Base-by-base conservation (phyloP, 2,797 vertebrate genomes). In the Gallirallus australis region DNA sequence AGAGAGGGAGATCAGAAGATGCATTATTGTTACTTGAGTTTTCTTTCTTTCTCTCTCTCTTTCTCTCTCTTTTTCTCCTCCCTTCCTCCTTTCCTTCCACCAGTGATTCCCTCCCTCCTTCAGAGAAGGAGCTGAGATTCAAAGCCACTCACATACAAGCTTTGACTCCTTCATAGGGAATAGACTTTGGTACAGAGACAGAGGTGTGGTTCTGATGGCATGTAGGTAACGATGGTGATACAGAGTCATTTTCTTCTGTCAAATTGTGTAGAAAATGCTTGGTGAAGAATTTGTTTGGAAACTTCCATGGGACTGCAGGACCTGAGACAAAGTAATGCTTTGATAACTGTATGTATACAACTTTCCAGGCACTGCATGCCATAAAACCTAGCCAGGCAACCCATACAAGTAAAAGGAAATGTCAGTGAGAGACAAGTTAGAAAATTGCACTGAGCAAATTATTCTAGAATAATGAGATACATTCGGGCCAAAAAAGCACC, bases 351-450 rank as follows among this genome's bases (percentile, higher is more conserved):
- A 52, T 83, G 60, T 80, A 81, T 84, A 84, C 45, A 91, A 80
- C 82, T 72, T 52, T 63, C 73, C 88, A 94, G 87, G 82, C 15
- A 92, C n/a, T 27, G 19, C 21, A 79, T 72, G 56, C 39, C 63
- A 50, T 76, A 82, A 86, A 90, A 66, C 33, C 25, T 76, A 64
- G 39, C 65, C 85, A 79, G 82, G 53, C 14, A 47, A 65, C 2
- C 9, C 69, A 16, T 66, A 89, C 47, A 77, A 96, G 35, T 48
- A 88, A 96, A 97, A 90, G 13, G 21, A 96, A 94, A 79, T 69
- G 56, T 47, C 56, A 91, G 28, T 69, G 60, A 96, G 45, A 96
- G 94, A 24, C 47, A 75, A 86, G 31, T 73, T 71, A 68, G 27
- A 94, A 64, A 93, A 94, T 25, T 91, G 28, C 23, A 79, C 19